phyloP scores from a whole-genome alignment of 2,797 vertebrate genomes.

The Triplophysa bombifrons region DNA sequence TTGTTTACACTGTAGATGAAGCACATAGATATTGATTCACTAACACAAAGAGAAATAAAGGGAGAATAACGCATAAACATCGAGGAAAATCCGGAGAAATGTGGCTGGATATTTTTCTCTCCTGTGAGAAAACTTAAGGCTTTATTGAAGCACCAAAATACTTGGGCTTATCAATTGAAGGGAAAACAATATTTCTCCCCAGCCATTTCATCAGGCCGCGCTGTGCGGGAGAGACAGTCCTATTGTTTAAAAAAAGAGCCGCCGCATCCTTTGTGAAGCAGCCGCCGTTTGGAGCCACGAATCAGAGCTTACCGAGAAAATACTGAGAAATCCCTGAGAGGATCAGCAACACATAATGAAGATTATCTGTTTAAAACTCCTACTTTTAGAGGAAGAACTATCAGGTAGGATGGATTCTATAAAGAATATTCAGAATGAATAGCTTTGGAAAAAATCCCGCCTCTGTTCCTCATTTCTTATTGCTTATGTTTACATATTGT shows the following conservation, averaged over 20 bases:
- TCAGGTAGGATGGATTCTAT: conserved; percentile 31
- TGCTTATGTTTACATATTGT: background rate
- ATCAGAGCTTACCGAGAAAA: conserved; percentile 36
- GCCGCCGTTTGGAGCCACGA: conserved; percentile 19
- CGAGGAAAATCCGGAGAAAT: conserved; percentile 18
- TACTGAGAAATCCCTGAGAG: conserved; percentile 35
- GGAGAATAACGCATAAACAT: conserved; percentile 11
- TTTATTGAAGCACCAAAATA: conserved; percentile 38
- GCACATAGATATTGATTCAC: conserved; percentile 25
- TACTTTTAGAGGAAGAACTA: conserved; percentile 32
- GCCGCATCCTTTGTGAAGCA: background rate
- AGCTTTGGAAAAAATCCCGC: background rate
- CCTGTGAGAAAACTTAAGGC: conserved; percentile 6
- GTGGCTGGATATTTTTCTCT: conserved; percentile 17
- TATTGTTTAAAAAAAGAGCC: conserved; percentile 21
- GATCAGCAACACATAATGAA: conserved; percentile 48
- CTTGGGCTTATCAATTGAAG: conserved; percentile 23
- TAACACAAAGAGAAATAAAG: conserved; percentile 20
- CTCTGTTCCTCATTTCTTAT: background rate
- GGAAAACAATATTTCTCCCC: conserved; percentile 45
- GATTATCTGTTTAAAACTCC: conserved; percentile 45
- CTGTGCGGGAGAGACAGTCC: conserved; percentile 16
- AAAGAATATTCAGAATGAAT: conserved; percentile 12
- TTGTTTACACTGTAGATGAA: conserved; percentile 33
- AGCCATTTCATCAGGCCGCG: conserved; percentile 33